These are phyloP conservation scores for Spea hammondii DNA, from an alignment of 2,797 vertebrate genomes.

Conservation along the genomic window DNA sequence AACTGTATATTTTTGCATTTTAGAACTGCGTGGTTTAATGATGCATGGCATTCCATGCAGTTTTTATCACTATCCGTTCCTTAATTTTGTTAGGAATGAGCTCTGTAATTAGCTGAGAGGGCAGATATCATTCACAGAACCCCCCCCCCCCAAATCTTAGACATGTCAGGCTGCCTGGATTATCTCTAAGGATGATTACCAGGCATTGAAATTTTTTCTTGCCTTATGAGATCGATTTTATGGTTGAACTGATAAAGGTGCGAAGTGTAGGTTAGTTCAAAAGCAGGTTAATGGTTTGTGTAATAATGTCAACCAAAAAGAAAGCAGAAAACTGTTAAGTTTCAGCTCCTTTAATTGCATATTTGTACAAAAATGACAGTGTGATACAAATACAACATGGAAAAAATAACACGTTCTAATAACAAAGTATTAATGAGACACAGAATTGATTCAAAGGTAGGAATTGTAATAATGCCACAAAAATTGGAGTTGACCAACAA, in stretches of 20 bases:
- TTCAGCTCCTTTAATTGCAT: no score
- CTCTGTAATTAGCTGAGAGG: constrained; percentile 31
- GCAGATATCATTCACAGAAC: constrained; percentile 4
- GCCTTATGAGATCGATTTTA: constrained; percentile 41
- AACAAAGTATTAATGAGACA: no score
- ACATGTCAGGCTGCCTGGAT: constrained; percentile 24
- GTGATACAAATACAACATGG: no score
- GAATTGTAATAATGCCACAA: no score
- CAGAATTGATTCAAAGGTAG: no score
- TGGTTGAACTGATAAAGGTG: constrained; percentile 38
- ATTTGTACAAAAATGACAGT: no score
- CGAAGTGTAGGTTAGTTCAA: constrained; percentile 33
- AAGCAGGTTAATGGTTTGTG: constrained; percentile 28
- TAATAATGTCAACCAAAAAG: constrained; percentile 14
- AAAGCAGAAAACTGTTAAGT: constrained; percentile 2
- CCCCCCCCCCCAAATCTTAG: constrained; percentile 12
- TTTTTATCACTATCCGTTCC: constrained; percentile 17
- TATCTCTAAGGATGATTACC: constrained; percentile 29
- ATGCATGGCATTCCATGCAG: neutral
- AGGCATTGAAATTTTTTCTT: constrained; percentile 13
- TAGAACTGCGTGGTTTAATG: neutral
- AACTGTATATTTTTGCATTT: no score
- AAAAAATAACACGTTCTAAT: no score
- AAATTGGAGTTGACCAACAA: no score
- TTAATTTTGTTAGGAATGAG: constrained; percentile 23